These are phyloP conservation scores for Drosophila monieri DNA, from an alignment of 2,888 invertebrate genomes.

Conservation along the genomic window DNA sequence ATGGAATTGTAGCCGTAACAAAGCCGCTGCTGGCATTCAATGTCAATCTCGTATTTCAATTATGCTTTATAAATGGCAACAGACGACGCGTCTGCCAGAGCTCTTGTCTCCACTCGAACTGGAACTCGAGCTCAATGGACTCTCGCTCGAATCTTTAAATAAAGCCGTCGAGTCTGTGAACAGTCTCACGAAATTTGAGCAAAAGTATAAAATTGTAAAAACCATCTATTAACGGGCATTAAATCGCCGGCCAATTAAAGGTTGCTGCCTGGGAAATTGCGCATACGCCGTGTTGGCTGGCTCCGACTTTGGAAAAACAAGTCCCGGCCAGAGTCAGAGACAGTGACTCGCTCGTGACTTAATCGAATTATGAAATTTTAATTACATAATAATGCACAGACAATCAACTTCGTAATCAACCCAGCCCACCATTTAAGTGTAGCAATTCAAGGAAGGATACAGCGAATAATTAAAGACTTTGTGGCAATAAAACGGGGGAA, in stretches of 20 bases:
- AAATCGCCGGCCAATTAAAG: slow-evolving; percentile 19
- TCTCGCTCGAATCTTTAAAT: slow-evolving; percentile 11
- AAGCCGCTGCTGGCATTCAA: slow-evolving; percentile 62
- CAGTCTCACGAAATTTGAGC: background rate
- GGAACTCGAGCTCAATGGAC: slow-evolving; percentile 28
- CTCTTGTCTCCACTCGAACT: slow-evolving; percentile 1
- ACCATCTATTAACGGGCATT: background rate
- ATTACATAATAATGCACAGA: slow-evolving; percentile 55
- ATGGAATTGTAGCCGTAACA: slow-evolving; percentile 36
- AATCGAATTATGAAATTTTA: slow-evolving; percentile 66
- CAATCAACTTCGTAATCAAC: slow-evolving; percentile 24
- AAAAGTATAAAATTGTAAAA: slow-evolving; percentile 2
- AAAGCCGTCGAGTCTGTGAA: background rate
- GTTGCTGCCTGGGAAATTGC: slow-evolving; percentile 19
- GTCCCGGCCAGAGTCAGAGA: background rate
- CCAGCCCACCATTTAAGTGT: slow-evolving; percentile 3
- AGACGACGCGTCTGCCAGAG: slow-evolving; percentile 57
- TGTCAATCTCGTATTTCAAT: slow-evolving; percentile 79
- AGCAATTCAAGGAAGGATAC: background rate
- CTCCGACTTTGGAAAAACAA: background rate
- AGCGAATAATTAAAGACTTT: background rate
- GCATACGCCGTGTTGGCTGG: slow-evolving; percentile 45
- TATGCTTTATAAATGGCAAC: slow-evolving; percentile 74
- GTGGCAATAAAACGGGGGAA: slow-evolving; percentile 5
- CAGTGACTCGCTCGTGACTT: slow-evolving; percentile 23